Base-by-base conservation (phyloP, 2,888 invertebrate species). In the Ceraclea dissimilis region DNA sequence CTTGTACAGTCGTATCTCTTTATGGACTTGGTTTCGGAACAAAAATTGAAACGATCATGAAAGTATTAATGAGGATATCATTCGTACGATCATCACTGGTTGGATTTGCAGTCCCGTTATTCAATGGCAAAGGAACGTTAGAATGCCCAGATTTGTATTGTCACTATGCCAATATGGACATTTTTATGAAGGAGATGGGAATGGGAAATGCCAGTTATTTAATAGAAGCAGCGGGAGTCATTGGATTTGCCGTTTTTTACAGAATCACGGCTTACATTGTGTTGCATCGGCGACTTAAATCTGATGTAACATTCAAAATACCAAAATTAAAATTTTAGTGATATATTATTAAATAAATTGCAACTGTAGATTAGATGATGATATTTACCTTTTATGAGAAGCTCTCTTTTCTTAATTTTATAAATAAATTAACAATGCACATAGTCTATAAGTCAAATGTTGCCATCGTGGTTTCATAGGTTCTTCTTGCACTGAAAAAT, bases 41-140 rank as follows among this genome's bases (percentile, higher is more conserved):
- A 1, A 66, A 65, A 58, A 79, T 83, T 22, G 79, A 80, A 67
- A 67, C 72, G 1, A 63, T 69, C 18, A 83, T 83, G 81, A 71
- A 68, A 60, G 66, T 73, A 0, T 64, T 83, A 0, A 83, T 83
- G 80, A 72, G 76, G 0, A 65, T 73, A 2, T 82, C 81, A 1
- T 90, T 83, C 67, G 74, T 88, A 17, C 79, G 88, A 51, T 88
- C 83, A 66, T 82, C 85, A 0, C 75, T 88, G 54, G 79, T 84
- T 6, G 87, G 86, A 49, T 81, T 72, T 64, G 74, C 68, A 1
- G 64, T 78, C 1, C 71, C 86, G 0, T 75, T 88, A 57, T 84
- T 84, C 59, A 71, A 79, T 57, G 75, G 83, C 55, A 70, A 88
- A 5, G 72, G 71, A 1, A 67, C 71, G 0, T 72, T 90, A 72